Base-by-base conservation (phyloP, 2,797 vertebrate genomes). In the Hemitrygon akajei region DNA sequence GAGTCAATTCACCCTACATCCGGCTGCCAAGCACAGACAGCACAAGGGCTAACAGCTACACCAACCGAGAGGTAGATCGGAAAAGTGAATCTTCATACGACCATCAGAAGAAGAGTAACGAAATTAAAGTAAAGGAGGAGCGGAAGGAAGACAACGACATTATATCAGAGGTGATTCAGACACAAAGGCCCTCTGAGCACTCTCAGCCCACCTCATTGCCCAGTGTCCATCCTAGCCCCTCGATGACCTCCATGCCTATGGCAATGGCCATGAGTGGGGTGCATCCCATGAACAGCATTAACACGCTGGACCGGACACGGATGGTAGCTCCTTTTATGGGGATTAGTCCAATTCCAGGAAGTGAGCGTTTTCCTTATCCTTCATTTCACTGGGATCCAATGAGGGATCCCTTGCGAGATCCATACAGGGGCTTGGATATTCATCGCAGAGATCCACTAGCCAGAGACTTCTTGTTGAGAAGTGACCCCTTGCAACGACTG, bases 361-460 rank as follows among this genome's bases (percentile, higher is more conserved):
- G 97, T 27, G 98, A 99, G 95, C 97, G 98, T 93, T 99, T 99
- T 94, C 98, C 98, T 0, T 99, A 99, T 95, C 98, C 98, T 2
- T 97, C 98, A 94, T 99, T 99, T 96, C 98, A 99, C 95, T 99
- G 98, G 98, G 98, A 99, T 96, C 98, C 98, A 7, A 98, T 99
- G 96, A 96, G 98, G 95, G 97, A 98, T 95, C 96, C 97, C 0
- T 93, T 97, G 94, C 95, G 97, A 96, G 98, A 99, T 94, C 98
- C 98, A 0, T 99, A 98, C 96, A 96, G 98, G 95, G 98, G 98
- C 91, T 97, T 99, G 91, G 98, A 99, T 95, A 97, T 99, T 94
- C 98, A 99, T 95, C 97, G 98, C 77, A 96, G 98, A 95, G 98
- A 99, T 95, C 98, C 98, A 25, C 96, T 99, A 96, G 97, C 97